Conservation (phyloP, 2,113 vertebrate genomes). For the Rissa tridactyla region DNA sequence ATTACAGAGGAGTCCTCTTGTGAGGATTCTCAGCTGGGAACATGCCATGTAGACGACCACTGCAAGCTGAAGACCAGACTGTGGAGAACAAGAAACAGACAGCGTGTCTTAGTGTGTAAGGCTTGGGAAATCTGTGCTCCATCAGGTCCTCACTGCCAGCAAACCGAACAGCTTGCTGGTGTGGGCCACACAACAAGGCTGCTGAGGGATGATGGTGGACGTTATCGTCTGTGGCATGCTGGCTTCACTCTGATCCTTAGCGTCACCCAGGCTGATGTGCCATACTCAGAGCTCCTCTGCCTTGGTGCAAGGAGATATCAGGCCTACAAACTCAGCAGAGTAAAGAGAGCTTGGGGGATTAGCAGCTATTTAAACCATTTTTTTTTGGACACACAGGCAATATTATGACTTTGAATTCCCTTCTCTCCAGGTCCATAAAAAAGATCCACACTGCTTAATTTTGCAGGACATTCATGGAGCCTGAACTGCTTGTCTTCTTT, state of each 20-base stretch:
- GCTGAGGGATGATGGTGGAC: neutral
- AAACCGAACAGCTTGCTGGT: neutral
- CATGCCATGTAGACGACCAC: neutral
- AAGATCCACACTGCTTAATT: neutral
- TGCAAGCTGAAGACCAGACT: neutral
- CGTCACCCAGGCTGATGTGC: neutral
- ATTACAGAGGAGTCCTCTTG: neutral
- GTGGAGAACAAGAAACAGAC: neutral
- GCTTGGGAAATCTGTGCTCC: neutral
- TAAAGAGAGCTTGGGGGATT: neutral
- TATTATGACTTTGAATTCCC: neutral
- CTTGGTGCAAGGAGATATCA: neutral
- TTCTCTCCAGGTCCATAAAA: neutral
- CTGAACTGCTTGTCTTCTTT: neutral
- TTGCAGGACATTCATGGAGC: neutral
- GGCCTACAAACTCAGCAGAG: neutral
- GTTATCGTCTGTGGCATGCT: neutral
- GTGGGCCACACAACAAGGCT: fast-evolving
- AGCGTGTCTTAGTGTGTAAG: neutral
- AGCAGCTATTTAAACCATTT: fast-evolving
- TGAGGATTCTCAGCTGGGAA: neutral
- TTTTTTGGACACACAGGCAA: neutral
- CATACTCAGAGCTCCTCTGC: neutral
- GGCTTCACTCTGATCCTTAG: neutral
- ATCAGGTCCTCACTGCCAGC: neutral